Percentiles rank a stretch among this genome's conserved stretches.
phyloP scores from a whole-genome alignment of 1,140 invertebrate species.

The Elymnias hypermnestra region DNA sequence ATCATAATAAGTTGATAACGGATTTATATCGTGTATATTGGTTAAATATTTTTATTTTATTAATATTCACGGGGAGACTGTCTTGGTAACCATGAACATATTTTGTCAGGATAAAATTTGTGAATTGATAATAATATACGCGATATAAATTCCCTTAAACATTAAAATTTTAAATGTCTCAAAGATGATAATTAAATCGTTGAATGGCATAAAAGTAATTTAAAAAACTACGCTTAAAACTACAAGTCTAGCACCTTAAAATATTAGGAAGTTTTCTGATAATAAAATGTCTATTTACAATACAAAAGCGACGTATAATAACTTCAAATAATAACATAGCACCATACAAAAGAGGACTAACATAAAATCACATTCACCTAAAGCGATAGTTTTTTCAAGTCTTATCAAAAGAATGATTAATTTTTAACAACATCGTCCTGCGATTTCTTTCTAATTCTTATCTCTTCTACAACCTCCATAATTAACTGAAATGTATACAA shows the following conservation, averaged over 20 bases:
- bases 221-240: constrained; percentile 4
- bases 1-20: too few relatives aligned
- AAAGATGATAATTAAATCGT: too few relatives aligned
- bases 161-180: too few relatives aligned
- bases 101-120: too few relatives aligned
- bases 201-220: too few relatives aligned
- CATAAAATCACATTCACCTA: constrained; percentile 18
- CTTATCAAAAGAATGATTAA: constrained; percentile 33
- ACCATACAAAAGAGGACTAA: constrained; percentile 35
- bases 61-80: too few relatives aligned
- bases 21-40: too few relatives aligned
- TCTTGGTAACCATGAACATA: too few relatives aligned
- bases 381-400: neutral
- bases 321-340: constrained; percentile 21
- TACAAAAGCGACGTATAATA: constrained; percentile 1
- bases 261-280: neutral
- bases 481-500: constrained; percentile 69
- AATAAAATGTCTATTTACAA: constrained; percentile 13
- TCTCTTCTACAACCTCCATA: constrained; percentile 74
- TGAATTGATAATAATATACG: too few relatives aligned
- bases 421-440: constrained; percentile 55
- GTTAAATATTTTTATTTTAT: too few relatives aligned
- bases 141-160: too few relatives aligned
- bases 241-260: constrained; percentile 4
- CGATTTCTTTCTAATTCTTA: constrained; percentile 71